phyloP scores from a whole-genome alignment of 2,797 vertebrate species.

The Phoebastria nigripes region DNA sequence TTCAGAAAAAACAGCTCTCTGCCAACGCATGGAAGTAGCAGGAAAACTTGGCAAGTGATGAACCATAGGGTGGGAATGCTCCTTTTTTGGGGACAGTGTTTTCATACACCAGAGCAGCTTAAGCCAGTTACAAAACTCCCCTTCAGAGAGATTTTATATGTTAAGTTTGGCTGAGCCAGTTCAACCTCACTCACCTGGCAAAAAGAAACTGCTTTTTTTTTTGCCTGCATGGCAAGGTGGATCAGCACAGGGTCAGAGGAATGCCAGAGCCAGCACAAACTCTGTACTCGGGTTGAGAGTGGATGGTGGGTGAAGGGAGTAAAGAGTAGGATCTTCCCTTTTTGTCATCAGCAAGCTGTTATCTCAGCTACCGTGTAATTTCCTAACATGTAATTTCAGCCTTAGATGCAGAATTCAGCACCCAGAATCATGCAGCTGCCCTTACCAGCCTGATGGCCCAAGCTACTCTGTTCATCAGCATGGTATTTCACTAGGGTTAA shows the following conservation, averaged over 20 bases:
- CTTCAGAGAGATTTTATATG: neutral
- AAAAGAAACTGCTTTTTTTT: neutral
- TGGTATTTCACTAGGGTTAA: neutral
- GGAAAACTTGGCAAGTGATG: neutral
- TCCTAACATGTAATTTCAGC: slow-evolving; percentile 37
- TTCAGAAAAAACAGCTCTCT: neutral
- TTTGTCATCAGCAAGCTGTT: neutral
- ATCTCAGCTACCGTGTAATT: slow-evolving; percentile 21
- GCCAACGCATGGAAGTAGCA: neutral
- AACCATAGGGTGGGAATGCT: neutral
- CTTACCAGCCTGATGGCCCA: neutral
- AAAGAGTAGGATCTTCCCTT: neutral
- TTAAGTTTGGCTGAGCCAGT: neutral
- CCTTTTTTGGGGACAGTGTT: neutral
- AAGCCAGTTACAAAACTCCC: neutral
- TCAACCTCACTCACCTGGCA: neutral
- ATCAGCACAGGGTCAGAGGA: neutral
- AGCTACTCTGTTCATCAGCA: accelerated
- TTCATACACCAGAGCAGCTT: neutral
- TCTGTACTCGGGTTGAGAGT: neutral
- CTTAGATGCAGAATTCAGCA: neutral
- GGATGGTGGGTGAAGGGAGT: neutral
- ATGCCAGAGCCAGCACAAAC: neutral
- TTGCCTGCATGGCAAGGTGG: neutral
- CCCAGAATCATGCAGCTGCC: neutral